phyloP scores from a whole-genome alignment of 1,140 invertebrate species.

The Drosophila micromelanica region DNA sequence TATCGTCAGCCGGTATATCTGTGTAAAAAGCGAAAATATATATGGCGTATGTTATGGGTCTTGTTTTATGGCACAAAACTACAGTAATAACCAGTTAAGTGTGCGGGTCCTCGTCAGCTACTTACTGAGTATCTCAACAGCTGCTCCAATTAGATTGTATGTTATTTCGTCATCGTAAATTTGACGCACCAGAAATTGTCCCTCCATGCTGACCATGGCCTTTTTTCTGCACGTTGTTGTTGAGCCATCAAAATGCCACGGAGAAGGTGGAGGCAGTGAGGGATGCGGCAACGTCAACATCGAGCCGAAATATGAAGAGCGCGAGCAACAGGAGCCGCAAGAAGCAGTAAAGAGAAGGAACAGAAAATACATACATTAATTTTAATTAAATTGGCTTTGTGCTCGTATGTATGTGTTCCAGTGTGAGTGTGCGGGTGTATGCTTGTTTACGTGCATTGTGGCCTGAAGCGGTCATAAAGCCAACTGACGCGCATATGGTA shows the following conservation, averaged over 20 bases:
- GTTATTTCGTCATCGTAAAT: slow-evolving; percentile 98
- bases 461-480: slow-evolving; percentile 30
- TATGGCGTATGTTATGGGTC: slow-evolving; percentile 20
- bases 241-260: slow-evolving; percentile 51
- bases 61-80: slow-evolving; percentile 34
- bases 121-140: slow-evolving; percentile 95
- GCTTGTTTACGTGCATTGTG: slow-evolving; percentile 35
- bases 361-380: slow-evolving; percentile 78
- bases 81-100: slow-evolving; percentile 29
- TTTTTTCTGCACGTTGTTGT: slow-evolving; percentile 89
- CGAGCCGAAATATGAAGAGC: slow-evolving; percentile 41
- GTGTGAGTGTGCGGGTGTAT: slow-evolving; percentile 18
- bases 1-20: slow-evolving; percentile 96
- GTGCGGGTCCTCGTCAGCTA: slow-evolving; percentile 57
- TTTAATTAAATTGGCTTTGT: slow-evolving; percentile 81
- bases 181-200: slow-evolving; percentile 96
- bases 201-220: slow-evolving; percentile 96
- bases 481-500: slow-evolving; percentile 47
- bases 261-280: slow-evolving; percentile 14
- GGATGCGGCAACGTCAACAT: slow-evolving; percentile 32
- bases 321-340: slow-evolving; percentile 21
- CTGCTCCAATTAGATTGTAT: slow-evolving; percentile 96
- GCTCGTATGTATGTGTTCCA: slow-evolving; percentile 62
- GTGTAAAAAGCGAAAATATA: not conserved
- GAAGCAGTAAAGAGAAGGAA: slow-evolving; percentile 14